Conservation (phyloP, 2,797 vertebrate species). For the Sebastiscus albofasciatus region DNA sequence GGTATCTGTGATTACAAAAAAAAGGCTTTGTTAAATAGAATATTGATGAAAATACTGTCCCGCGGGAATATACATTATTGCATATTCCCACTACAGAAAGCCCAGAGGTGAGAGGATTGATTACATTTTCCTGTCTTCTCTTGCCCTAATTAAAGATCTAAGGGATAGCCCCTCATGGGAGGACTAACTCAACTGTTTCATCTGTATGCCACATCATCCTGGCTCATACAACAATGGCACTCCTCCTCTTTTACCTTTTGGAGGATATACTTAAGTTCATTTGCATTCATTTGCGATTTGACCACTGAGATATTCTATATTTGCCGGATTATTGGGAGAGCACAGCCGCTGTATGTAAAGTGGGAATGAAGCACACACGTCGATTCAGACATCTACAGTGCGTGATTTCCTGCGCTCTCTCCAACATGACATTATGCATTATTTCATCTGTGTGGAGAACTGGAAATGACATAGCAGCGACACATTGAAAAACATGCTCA, state of each 20-base stretch:
- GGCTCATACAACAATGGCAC: constrained; percentile 7
- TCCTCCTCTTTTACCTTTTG: constrained; percentile 28
- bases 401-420: constrained; percentile 10
- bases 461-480: constrained; percentile 39
- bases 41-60: constrained; percentile 61
- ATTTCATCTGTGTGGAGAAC: constrained; percentile 32
- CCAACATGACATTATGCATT: constrained; percentile 22
- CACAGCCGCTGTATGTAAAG: not conserved
- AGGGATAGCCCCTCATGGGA: constrained; percentile 63
- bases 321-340: constrained; percentile 9
- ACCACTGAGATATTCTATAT: constrained; percentile 15
- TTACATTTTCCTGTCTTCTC: constrained; percentile 74
- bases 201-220: constrained; percentile 39
- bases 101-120: constrained; percentile 76
- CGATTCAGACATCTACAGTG: constrained; percentile 4
- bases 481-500: constrained; percentile 28
- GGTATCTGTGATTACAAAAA: constrained; percentile 15
- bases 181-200: constrained; percentile 61
- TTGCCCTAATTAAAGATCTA: constrained; percentile 79
- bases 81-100: constrained; percentile 60
- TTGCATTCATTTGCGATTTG: constrained; percentile 5
- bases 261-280: not conserved
- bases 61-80: constrained; percentile 65
- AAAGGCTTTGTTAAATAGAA: constrained; percentile 44
- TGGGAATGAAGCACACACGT: not conserved